Evolutionary conservation across 35 echinoderm and acorn worm species (phyloP).

Genomic region (Holothuria glaberrima): DNA sequence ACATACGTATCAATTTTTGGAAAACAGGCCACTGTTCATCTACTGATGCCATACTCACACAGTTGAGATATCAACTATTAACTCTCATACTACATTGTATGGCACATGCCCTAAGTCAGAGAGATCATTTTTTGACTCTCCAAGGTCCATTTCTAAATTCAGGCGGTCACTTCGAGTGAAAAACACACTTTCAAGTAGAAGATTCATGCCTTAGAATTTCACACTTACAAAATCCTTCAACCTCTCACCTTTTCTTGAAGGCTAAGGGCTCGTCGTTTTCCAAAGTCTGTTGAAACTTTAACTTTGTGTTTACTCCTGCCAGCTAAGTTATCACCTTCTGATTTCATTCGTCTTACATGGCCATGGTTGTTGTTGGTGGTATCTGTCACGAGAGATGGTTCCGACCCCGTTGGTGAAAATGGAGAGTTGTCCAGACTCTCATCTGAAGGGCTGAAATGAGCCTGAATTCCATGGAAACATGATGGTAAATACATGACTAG

Average conservation of each 20-base stretch:
- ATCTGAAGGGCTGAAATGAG: conserved; percentile 35
- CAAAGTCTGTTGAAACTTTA: not conserved
- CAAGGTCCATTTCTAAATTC: too few species aligned
- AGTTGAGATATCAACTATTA: too few species aligned
- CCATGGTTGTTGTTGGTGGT: conserved; percentile 47
- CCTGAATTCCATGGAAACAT: not conserved
- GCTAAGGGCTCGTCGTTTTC: conserved; percentile 18
- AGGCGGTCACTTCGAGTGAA: not conserved
- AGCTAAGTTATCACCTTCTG: conserved; percentile 31
- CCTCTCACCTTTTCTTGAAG: conserved; percentile 46
- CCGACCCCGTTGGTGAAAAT: conserved; percentile 39
- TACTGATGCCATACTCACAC: too few species aligned
- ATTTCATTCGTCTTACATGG: conserved; percentile 51
- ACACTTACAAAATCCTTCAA: not conserved
- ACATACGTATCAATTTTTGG: too few species aligned
- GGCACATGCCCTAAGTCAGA: too few species aligned
- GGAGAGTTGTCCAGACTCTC: conserved; percentile 31
- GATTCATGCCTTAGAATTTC: not conserved
- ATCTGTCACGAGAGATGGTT: conserved; percentile 19
- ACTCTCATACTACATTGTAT: too few species aligned
- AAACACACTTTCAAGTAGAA: not conserved
- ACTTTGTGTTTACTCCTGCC: not conserved
- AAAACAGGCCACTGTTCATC: too few species aligned
- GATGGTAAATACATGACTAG: not conserved
- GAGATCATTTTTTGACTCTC: too few species aligned